phyloP scores from a whole-genome alignment of 1,140 invertebrate species.

The Orchestia grillus region DNA sequence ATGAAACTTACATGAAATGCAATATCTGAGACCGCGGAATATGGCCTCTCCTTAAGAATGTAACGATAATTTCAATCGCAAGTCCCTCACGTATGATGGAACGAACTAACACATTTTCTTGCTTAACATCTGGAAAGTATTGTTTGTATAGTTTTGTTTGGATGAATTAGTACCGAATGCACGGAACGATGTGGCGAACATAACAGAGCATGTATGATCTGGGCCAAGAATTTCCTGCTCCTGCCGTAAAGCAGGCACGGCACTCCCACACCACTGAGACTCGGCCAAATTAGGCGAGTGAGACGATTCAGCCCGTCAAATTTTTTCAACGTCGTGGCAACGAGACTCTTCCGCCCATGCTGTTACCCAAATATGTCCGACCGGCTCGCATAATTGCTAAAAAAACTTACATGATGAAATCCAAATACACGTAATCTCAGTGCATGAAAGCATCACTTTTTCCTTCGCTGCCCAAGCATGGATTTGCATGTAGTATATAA shows the following conservation, averaged over 20 bases:
- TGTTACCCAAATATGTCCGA: not conserved
- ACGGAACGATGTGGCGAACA: not conserved
- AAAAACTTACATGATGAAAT: not conserved
- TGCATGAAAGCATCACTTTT: not conserved
- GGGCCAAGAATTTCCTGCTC: conserved; percentile 44
- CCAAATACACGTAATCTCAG: not conserved
- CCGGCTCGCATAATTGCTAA: not conserved
- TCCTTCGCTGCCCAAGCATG: not conserved
- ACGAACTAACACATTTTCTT: not conserved
- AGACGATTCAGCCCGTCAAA: conserved; percentile 56
- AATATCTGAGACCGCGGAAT: not conserved
- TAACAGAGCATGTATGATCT: not conserved
- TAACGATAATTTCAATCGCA: not conserved
- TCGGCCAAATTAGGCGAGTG: not conserved
- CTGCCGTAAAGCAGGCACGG: conserved; percentile 16
- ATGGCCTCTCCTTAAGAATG: not conserved
- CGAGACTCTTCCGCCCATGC: conserved; percentile 49
- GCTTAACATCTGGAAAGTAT: not conserved
- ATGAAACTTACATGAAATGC: not conserved
- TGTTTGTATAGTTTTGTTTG: not conserved
- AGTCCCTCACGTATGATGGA: not conserved
- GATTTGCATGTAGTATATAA: not conserved
- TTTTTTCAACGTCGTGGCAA: conserved; percentile 40
- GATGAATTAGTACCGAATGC: not conserved
- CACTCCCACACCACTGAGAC: not conserved